Evolutionary conservation across 2,797 vertebrate species (phyloP).

Genomic region (Liparis tanakae): DNA sequence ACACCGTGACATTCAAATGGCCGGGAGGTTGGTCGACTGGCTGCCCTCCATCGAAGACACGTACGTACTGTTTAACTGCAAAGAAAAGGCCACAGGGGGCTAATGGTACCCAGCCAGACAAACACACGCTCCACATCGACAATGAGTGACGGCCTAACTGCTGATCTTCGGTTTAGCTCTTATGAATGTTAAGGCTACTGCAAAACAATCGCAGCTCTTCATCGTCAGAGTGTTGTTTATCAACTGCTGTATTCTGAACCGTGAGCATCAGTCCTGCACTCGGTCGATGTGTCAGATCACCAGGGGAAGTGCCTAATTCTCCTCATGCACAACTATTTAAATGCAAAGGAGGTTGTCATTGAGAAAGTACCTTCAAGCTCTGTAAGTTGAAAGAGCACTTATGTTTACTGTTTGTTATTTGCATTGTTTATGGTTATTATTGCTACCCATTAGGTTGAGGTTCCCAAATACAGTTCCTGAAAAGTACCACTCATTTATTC

Average conservation of each 20-base stretch:
- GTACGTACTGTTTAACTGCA: conserved; percentile 18
- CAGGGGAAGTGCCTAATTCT: background rate
- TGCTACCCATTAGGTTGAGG: background rate
- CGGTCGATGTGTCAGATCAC: background rate
- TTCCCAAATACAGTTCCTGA: background rate
- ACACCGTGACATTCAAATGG: conserved; percentile 47
- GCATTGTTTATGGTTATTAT: background rate
- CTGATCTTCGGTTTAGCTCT: conserved; percentile 21
- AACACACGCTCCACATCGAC: conserved; percentile 24
- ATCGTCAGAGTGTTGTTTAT: background rate
- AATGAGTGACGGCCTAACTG: conserved; percentile 3
- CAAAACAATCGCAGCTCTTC: background rate
- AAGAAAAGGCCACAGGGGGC: conserved; percentile 49
- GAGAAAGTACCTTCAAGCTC: background rate
- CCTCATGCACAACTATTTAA: background rate
- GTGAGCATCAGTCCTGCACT: background rate
- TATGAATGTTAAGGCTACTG: conserved; percentile 19
- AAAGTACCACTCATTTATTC: background rate
- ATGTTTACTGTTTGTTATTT: background rate
- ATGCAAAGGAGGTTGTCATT: background rate
- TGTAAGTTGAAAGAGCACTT: background rate
- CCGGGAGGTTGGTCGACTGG: background rate
- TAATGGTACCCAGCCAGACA: conserved; percentile 19
- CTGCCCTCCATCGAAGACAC: conserved; percentile 27
- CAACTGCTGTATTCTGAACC: background rate